Base-by-base conservation (phyloP, 2,113 vertebrate species). In the Entomyzon cyanotis region DNA sequence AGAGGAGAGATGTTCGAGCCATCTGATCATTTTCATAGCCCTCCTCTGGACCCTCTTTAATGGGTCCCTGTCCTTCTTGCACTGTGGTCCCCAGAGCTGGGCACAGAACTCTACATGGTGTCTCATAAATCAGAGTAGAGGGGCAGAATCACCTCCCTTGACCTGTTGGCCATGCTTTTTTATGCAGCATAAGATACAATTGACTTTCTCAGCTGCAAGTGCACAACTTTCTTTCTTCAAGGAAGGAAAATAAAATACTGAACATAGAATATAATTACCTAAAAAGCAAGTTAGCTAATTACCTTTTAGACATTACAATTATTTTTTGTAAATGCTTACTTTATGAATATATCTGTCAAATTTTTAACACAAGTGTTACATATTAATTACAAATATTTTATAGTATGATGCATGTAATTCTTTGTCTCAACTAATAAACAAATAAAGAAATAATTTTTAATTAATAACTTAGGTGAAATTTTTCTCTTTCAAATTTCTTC, bases 71-170 rank as follows among this genome's bases (percentile, higher is more conserved):
- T 28, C 30, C 11, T 52, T 60, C 33, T 15, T 33, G 11, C 3
- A 4, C 9, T 59, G n/a, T 3, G 19, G 2, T 4, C 4, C 15
- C 12, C n/a, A 70, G 27, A 70, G 10, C 5, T 27, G 56, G 15
- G 19, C 0, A 1, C 37, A 39, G 20, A 3, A 9, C 5, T 75
- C 7, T 41, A 15, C 5, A 2, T 10, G 30, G 11, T 5, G 2
- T 30, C 33, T 50, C 49, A 50, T 3, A 0, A 74, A 35, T 25
- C 14, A 22, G 24, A 83, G 9, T 0, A 25, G 56, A 35, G 24
- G 5, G 8, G 12, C 0, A 81, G 12, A 71, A 64, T 5, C 31
- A 20, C 8, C 5, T n/a, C 16, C 22, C 5, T 44, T 0, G 0
- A 28, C 33, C 16, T 73, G 22, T 14, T 59, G 8, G 2, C 5